phyloP scores from a whole-genome alignment of 2,888 invertebrate genomes.

The Hydrotaea cyrtoneurina region DNA sequence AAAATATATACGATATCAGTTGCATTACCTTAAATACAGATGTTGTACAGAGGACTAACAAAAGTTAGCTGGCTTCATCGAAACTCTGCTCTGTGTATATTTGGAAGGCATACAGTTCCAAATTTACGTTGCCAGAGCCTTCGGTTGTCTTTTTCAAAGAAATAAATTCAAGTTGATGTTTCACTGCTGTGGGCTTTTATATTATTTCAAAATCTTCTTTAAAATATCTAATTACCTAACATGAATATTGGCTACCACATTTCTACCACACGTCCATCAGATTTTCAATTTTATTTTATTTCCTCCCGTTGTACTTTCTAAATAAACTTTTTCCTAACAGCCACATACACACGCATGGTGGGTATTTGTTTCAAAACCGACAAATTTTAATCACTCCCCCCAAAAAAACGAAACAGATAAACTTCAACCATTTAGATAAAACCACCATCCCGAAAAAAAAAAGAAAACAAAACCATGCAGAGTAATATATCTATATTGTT shows the following conservation, averaged over 20 bases:
- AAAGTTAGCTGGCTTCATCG: no score
- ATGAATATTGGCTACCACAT: not conserved
- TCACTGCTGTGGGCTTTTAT: not conserved
- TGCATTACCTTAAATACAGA: no score
- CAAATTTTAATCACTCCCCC: constrained; percentile 49
- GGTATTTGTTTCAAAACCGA: no score
- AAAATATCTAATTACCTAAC: not conserved
- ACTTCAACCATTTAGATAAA: constrained; percentile 52
- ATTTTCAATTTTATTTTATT: not conserved
- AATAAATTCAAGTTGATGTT: no score
- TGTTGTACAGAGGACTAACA: no score
- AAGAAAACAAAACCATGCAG: constrained; percentile 5
- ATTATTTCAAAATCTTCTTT: not conserved
- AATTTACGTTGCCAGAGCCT: no score
- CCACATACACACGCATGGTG: not conserved
- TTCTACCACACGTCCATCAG: constrained; percentile 56
- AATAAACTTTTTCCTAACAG: constrained; percentile 42
- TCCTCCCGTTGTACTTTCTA: constrained; percentile 55
- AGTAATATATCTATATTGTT: not conserved
- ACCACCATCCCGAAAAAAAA: not conserved
- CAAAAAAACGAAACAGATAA: constrained; percentile 47
- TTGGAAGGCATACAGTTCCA: no score
- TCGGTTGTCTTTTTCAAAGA: no score
- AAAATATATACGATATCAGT: no score
- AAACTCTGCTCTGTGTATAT: no score